Evolutionary conservation across 2,888 invertebrate species (phyloP).

Genomic region (Lasioglossum figueresi): DNA sequence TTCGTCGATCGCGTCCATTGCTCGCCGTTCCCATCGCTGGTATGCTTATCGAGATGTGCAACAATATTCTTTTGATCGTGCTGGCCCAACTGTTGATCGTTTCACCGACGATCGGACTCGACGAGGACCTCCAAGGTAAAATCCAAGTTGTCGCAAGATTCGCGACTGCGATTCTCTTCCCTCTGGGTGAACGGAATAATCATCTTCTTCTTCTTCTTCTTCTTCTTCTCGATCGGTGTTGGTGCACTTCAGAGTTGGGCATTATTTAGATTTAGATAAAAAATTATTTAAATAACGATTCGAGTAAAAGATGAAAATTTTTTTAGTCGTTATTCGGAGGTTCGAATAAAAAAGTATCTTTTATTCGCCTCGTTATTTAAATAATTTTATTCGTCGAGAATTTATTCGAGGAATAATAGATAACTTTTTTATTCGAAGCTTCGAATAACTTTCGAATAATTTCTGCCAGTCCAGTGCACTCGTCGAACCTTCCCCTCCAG

Average conservation of each 20-base stretch:
- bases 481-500: not conserved
- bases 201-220: not conserved
- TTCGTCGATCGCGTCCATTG: not conserved
- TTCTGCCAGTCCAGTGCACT: not conserved
- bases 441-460: no score
- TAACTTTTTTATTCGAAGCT: no score
- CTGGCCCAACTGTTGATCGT: not conserved
- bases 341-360: no score
- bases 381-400: no score
- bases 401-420: no score
- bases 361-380: no score
- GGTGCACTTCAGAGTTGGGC: not conserved
- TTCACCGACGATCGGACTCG: not conserved
- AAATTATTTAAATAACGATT: no score
- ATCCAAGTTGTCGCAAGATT: not conserved
- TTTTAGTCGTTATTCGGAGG: no score
- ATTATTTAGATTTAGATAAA: no score
- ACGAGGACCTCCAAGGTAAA: conserved; percentile 27
- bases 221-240: not conserved
- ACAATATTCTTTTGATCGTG: not conserved
- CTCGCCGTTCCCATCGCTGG: no score
- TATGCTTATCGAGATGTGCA: conserved; percentile 23
- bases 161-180: not conserved
- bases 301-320: no score
- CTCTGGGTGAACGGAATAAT: not conserved